phyloP scores from a whole-genome alignment of 2,888 invertebrate genomes.

The Notodromas monacha region DNA sequence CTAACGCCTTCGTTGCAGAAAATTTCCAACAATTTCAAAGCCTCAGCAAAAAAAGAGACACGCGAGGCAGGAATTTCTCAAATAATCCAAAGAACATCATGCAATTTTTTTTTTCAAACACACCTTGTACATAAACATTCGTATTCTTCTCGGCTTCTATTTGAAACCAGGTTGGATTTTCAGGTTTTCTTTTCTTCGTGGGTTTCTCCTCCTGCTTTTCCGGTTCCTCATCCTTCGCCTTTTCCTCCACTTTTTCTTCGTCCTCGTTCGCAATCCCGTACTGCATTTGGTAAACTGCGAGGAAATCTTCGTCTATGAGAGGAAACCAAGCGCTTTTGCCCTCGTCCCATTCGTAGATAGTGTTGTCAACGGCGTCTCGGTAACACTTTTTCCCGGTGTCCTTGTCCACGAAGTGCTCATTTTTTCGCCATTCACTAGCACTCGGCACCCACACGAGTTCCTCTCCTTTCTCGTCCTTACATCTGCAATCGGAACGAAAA shows the following conservation, averaged over 20 bases:
- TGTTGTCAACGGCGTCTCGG: slow-evolving; percentile 47
- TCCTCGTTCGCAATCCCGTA: slow-evolving; percentile 37
- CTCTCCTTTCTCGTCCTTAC: no score
- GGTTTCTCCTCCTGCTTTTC: slow-evolving; percentile 7
- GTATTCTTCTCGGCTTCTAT: slow-evolving; percentile 55
- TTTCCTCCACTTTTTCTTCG: slow-evolving; percentile 13
- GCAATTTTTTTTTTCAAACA: no score
- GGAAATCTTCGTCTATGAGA: slow-evolving; percentile 67
- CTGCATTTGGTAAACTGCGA: slow-evolving; percentile 78
- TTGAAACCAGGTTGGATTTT: slow-evolving; percentile 49
- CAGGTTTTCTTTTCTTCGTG: slow-evolving; percentile 10
- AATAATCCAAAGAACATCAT: neutral
- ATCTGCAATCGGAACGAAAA: no score
- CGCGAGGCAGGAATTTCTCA: no score
- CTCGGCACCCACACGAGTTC: no score
- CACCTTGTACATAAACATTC: slow-evolving; percentile 57
- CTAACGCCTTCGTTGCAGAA: no score
- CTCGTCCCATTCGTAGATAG: slow-evolving; percentile 62
- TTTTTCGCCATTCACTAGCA: no score
- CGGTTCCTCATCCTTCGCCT: no score
- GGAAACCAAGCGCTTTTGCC: slow-evolving; percentile 83
- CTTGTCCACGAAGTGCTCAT: no score
- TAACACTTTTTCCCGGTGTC: no score
- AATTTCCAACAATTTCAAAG: no score
- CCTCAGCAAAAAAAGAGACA: no score